Conservation (phyloP, 1,140 invertebrate genomes). For the Drosophila carrolli region DNA sequence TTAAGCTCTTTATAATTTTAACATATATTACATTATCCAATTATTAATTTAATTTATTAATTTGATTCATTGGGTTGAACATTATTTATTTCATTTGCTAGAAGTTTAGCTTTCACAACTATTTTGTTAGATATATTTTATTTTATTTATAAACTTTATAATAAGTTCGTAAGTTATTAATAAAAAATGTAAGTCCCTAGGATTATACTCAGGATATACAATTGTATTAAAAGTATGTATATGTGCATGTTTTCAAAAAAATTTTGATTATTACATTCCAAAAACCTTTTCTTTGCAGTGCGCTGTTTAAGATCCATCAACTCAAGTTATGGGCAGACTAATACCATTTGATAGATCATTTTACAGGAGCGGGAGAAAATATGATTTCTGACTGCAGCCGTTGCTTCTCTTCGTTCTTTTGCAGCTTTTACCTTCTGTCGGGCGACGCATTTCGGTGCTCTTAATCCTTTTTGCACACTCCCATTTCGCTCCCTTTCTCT, state of each 20-base stretch:
- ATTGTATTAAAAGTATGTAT: no score
- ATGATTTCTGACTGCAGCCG: constrained; percentile 37
- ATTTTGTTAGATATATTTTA: no score
- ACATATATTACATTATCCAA: no score
- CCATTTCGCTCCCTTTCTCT: constrained; percentile 14
- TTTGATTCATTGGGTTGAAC: no score
- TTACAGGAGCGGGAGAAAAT: constrained; percentile 12
- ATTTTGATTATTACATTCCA: not conserved
- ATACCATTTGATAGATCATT: constrained; percentile 51
- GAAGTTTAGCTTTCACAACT: no score
- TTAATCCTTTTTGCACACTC: constrained; percentile 73
- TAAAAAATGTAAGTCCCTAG: no score
- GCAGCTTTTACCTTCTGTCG: constrained; percentile 55
- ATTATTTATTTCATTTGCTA: no score
- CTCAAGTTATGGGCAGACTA: constrained; percentile 26
- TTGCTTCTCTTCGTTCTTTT: constrained; percentile 39
- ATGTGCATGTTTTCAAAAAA: not conserved
- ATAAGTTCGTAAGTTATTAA: no score
- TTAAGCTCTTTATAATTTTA: not conserved
- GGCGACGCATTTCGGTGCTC: constrained; percentile 65
- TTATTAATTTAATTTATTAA: no score
- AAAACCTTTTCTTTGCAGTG: not conserved
- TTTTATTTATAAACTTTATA: no score
- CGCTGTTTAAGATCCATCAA: constrained; percentile 12
- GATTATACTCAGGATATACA: no score